phyloP scores from a whole-genome alignment of 2,797 vertebrate species.

The Apogon talboti region DNA sequence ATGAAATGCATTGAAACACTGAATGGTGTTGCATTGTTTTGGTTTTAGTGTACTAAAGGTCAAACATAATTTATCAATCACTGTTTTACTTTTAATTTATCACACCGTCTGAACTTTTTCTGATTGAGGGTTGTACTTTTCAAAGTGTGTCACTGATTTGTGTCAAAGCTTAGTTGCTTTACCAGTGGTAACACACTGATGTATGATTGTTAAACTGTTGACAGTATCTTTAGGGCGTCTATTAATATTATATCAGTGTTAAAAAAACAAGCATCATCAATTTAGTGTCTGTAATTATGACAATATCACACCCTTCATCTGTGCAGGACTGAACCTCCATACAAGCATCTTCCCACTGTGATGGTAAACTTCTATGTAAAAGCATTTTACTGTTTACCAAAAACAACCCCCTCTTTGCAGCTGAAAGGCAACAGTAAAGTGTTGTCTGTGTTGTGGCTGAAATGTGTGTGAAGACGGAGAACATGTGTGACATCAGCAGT shows the following conservation, averaged over 20 bases:
- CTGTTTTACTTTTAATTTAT: no score
- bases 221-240: neutral
- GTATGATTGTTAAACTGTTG: neutral
- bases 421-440: constrained; percentile 19
- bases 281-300: no score
- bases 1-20: no score
- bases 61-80: no score
- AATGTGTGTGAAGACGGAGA: constrained; percentile 54
- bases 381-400: constrained; percentile 19
- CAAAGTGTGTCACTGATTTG: no score
- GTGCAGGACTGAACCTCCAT: neutral
- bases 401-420: constrained; percentile 15
- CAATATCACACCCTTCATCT: no score
- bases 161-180: neutral
- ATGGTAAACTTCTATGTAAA: constrained; percentile 16
- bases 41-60: no score
- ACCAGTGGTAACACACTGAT: neutral
- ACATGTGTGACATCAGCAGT: constrained; percentile 56
- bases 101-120: no score
- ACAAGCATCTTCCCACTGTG: neutral
- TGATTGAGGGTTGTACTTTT: no score
- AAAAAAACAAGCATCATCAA: neutral
- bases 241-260: neutral
- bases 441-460: constrained; percentile 21
- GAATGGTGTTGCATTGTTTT: no score